Evolutionary conservation across 1,140 invertebrate genomes (phyloP).

Genomic region (Colletes gigas): DNA sequence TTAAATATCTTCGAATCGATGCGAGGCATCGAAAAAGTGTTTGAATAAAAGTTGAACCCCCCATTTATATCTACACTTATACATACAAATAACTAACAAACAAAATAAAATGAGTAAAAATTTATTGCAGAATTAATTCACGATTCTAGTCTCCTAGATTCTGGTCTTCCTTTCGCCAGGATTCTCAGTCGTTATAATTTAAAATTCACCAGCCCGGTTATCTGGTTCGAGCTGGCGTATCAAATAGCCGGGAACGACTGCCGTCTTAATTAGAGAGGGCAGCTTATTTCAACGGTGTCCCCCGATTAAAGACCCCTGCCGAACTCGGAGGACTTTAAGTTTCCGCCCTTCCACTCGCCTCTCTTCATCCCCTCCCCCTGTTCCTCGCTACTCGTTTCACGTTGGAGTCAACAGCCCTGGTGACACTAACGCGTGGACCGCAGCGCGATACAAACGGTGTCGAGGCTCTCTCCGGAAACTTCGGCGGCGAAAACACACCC

Average conservation of each 20-base stretch:
- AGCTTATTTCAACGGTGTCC: conserved; percentile 6
- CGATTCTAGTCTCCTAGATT: no score
- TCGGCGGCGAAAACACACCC: conserved; percentile 30
- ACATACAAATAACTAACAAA: no score
- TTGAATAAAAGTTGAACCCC: no score
- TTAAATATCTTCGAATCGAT: no score
- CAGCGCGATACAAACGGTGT: conserved; percentile 17
- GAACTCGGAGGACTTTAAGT: not conserved
- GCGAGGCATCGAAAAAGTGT: no score
- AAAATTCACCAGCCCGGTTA: not conserved
- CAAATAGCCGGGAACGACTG: not conserved
- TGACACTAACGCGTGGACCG: conserved; percentile 5
- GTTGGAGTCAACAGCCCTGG: not conserved
- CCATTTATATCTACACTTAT: no score
- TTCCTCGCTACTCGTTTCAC: not conserved
- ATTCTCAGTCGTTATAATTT: not conserved
- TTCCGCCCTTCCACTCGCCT: not conserved
- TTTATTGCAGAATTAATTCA: no score
- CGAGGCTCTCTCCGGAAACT: conserved; percentile 21
- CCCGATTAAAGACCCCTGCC: conserved; percentile 4
- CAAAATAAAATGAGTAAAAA: no score
- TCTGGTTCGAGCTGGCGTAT: not conserved
- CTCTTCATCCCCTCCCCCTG: no score
- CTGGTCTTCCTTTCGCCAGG: rapidly evolving
- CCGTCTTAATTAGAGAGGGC: conserved; percentile 11